Conservation (phyloP, 1,140 invertebrate genomes). For the Bilobella aurantiaca region DNA sequence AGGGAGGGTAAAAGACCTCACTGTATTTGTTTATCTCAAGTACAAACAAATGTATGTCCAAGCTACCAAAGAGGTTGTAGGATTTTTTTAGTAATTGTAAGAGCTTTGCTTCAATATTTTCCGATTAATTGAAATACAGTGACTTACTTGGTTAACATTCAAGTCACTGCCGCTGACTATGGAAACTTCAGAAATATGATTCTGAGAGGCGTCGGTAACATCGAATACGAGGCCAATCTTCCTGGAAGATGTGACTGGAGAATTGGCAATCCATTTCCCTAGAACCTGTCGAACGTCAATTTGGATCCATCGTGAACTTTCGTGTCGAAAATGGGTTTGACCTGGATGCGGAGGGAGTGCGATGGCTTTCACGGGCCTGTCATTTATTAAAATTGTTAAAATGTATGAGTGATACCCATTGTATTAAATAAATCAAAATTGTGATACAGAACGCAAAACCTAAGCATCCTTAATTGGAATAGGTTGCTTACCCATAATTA, state of each 20-base stretch:
- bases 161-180: constrained; percentile 18
- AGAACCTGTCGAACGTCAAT: constrained; percentile 24
- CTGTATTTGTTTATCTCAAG: too few relatives aligned
- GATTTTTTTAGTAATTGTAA: too few relatives aligned
- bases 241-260: constrained; percentile 16
- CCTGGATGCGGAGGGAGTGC: neutral
- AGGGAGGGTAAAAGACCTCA: too few relatives aligned
- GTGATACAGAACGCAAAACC: too few relatives aligned
- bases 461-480: too few relatives aligned
- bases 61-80: too few relatives aligned
- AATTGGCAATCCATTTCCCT: constrained; percentile 23
- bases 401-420: neutral
- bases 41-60: too few relatives aligned
- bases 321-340: constrained; percentile 13
- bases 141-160: constrained; percentile 28
- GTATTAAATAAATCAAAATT: neutral
- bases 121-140: too few relatives aligned
- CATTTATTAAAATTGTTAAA: neutral
- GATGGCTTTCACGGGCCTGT: constrained; percentile 13
- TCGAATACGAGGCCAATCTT: constrained; percentile 32
- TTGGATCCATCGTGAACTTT: constrained; percentile 24
- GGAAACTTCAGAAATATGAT: constrained; percentile 15
- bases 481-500: constrained; percentile 29
- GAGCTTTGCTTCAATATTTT: too few relatives aligned
- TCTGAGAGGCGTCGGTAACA: constrained; percentile 15